phyloP scores from a whole-genome alignment of 2,888 invertebrate species.

The Spatulosminthurus flaviceps region DNA sequence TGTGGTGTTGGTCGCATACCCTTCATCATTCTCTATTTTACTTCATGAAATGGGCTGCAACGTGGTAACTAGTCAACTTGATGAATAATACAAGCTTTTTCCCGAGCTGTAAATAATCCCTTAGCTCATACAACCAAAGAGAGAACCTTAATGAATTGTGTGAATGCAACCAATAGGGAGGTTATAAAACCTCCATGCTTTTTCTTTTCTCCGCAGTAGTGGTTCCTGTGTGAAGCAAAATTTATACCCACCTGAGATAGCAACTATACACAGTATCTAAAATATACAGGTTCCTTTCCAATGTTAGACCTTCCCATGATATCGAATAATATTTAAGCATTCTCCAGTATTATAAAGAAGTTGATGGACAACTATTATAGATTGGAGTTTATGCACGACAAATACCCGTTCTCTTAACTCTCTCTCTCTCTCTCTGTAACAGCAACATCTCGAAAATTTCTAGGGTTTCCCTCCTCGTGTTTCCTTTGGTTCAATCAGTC shows the following conservation, averaged over 20 bases:
- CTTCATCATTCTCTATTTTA: not conserved
- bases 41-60: conserved; percentile 28
- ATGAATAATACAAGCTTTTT: conserved; percentile 47
- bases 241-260: too few species aligned
- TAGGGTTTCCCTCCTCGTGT: conserved; percentile 45
- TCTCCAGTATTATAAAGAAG: too few species aligned
- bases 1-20: conserved; percentile 20
- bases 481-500: conserved; percentile 46
- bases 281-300: too few species aligned
- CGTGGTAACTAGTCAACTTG: conserved; percentile 42
- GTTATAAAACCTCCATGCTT: not conserved
- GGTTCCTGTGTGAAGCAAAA: not conserved
- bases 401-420: too few species aligned
- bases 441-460: conserved; percentile 26
- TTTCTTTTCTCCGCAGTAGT: not conserved
- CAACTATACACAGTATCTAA: too few species aligned
- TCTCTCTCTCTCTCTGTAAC: conserved; percentile 25
- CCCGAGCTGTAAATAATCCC: conserved; percentile 47
- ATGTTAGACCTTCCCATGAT: too few species aligned
- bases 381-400: too few species aligned
- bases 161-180: conserved; percentile 24
- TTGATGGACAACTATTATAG: too few species aligned
- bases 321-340: too few species aligned
- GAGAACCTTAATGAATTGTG: conserved; percentile 48
- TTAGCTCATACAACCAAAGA: conserved; percentile 11